A percentile compares a stretch with the other conserved stretches of the same genome.
Evolutionary conservation across 2,888 invertebrate genomes (phyloP).

Genomic region (Himalopsyche kuldschensis): DNA sequence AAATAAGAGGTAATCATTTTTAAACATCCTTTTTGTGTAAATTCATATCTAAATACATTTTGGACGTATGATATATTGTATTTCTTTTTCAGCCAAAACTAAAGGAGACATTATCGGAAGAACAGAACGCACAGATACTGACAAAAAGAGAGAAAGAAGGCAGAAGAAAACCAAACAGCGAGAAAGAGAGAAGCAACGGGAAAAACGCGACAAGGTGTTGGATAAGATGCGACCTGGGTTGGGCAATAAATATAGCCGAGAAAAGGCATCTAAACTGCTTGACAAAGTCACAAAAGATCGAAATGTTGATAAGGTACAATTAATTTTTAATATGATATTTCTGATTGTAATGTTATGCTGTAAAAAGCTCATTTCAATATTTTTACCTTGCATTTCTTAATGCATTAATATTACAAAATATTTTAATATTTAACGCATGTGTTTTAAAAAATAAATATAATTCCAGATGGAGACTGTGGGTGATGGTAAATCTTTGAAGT

Average conservation of each 20-base stretch:
- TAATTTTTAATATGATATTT: background rate
- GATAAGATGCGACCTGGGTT: conserved; percentile 58
- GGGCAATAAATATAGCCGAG: conserved; percentile 47
- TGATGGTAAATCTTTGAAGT: conserved; percentile 61
- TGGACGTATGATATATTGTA: background rate
- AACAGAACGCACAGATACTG: conserved; percentile 81
- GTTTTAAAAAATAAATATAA: too few relatives aligned
- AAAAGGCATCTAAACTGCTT: conserved; percentile 63
- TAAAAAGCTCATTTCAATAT: background rate
- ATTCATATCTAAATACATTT: background rate
- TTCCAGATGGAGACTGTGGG: conserved; percentile 52
- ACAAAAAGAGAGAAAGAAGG: conserved; percentile 85
- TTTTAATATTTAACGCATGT: too few relatives aligned
- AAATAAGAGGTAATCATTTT: conserved; percentile 68
- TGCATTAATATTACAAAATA: too few relatives aligned
- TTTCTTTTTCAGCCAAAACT: conserved; percentile 41
- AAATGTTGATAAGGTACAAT: conserved; percentile 61
- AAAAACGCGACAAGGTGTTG: conserved; percentile 45
- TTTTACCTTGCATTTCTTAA: background rate
- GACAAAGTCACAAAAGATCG: conserved; percentile 67
- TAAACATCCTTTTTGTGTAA: background rate
- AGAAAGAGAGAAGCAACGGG: conserved; percentile 51
- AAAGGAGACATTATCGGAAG: conserved; percentile 67
- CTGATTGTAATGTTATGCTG: background rate
- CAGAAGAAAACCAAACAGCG: conserved; percentile 81